Conservation (phyloP, 2,888 invertebrate species). For the Drosophila putrida region DNA sequence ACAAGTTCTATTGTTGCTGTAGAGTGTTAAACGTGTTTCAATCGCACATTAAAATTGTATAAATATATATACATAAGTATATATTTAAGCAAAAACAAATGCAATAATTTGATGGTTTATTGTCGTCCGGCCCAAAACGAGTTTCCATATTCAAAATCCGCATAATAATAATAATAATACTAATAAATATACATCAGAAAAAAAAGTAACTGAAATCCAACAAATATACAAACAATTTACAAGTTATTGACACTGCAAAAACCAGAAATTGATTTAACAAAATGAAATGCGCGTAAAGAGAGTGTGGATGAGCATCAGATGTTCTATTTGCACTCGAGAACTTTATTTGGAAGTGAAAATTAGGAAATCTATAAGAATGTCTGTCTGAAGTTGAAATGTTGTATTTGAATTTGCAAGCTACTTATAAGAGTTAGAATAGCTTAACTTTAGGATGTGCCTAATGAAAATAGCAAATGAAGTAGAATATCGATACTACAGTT, state of each 20-base stretch:
- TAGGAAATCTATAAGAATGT: not conserved
- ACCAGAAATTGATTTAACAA: constrained; percentile 10
- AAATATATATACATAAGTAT: constrained; percentile 44
- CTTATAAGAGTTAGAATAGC: not conserved
- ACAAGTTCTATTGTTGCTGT: constrained; percentile 70
- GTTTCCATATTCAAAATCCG: constrained; percentile 45
- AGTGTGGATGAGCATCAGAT: not conserved
- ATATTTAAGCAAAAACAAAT: constrained; percentile 49
- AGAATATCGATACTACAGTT: not conserved
- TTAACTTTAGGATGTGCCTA: not conserved
- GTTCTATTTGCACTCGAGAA: constrained; percentile 4
- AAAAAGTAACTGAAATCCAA: constrained; percentile 47
- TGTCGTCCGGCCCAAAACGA: constrained; percentile 52
- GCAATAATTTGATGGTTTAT: constrained; percentile 50
- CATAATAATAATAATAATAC: constrained; percentile 50
- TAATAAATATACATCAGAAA: constrained; percentile 28
- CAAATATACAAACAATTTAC: constrained; percentile 52
- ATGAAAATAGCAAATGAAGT: not conserved
- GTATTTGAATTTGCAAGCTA: not conserved
- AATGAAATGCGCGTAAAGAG: not conserved
- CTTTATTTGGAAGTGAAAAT: not conserved
- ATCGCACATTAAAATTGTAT: constrained; percentile 57
- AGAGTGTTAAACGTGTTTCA: constrained; percentile 60
- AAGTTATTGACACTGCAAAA: constrained; percentile 74
- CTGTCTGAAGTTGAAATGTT: not conserved